Percentiles rank a stretch among this genome's conserved stretches.
Evolutionary conservation across 1,140 invertebrate species (phyloP).

Genomic region (Melanaphis sacchari): DNA sequence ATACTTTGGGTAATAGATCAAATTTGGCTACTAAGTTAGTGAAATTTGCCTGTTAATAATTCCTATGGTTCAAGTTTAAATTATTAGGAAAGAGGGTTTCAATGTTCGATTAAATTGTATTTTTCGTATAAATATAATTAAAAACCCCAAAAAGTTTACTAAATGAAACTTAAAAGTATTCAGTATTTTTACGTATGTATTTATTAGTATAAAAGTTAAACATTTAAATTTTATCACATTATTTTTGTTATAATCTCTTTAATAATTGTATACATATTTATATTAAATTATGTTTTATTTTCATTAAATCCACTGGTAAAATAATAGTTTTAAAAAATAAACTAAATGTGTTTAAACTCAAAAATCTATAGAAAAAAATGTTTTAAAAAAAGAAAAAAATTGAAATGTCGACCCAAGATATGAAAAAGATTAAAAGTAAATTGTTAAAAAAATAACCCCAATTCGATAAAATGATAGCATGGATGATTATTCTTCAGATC

Average conservation of each 20-base stretch:
- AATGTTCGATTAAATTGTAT: neutral
- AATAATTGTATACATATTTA: neutral
- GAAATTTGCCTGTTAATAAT: neutral
- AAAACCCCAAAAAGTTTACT: neutral
- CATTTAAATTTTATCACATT: neutral
- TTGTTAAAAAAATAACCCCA: neutral
- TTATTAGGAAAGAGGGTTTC: neutral
- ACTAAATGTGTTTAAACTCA: neutral
- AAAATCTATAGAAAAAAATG: neutral
- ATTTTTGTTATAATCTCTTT: neutral
- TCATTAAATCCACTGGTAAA: neutral
- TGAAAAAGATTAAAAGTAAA: neutral
- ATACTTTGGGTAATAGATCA: neutral
- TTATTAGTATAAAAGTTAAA: neutral
- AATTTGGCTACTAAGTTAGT: neutral
- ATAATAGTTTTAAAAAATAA: neutral
- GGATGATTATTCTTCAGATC: neutral
- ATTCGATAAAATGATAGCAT: neutral
- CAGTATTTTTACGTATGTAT: neutral
- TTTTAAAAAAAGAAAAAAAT: neutral
- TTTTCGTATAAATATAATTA: neutral
- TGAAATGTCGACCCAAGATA: neutral
- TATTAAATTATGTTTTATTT: neutral
- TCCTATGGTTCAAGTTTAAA: neutral
- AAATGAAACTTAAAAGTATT: neutral